Percentiles rank a stretch among this genome's conserved stretches.
Evolutionary conservation across 2,888 invertebrate genomes (phyloP).

Genomic region (Troglohyphantes excavatus): DNA sequence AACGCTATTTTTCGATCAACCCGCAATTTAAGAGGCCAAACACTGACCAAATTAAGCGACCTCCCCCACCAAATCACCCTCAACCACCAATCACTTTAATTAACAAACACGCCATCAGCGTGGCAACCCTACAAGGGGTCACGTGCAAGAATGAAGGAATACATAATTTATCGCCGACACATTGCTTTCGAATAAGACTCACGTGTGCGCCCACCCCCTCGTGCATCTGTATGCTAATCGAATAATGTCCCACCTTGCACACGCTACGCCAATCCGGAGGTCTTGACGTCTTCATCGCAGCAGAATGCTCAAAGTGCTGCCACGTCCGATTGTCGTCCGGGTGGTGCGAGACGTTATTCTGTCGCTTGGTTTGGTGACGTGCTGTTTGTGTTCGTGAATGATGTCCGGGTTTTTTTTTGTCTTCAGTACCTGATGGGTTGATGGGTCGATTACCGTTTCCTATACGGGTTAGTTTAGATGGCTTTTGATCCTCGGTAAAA

Average conservation of each 20-base stretch:
- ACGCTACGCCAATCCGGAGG: constrained; percentile 20
- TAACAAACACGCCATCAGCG: background rate
- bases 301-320: background rate
- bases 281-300: constrained; percentile 67
- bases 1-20: no score
- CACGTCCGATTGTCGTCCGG: constrained; percentile 25
- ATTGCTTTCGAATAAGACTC: constrained; percentile 45
- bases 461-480: no score
- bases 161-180: constrained; percentile 75
- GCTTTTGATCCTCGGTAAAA: no score
- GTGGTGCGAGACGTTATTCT: background rate
- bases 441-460: no score
- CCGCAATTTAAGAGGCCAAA: no score
- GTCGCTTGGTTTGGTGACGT: no score
- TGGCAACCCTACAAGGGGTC: constrained; percentile 53
- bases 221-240: constrained; percentile 74
- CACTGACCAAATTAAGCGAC: background rate
- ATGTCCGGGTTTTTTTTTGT: no score
- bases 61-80: background rate
- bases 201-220: constrained; percentile 13
- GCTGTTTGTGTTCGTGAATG: no score
- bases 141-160: constrained; percentile 60
- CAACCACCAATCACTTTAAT: constrained; percentile 2
- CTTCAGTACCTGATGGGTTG: no score
- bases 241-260: constrained; percentile 47